These are phyloP conservation scores for Macropus fuliginosus DNA, from an alignment of 2,797 vertebrate species.

Conservation along the genomic window DNA sequence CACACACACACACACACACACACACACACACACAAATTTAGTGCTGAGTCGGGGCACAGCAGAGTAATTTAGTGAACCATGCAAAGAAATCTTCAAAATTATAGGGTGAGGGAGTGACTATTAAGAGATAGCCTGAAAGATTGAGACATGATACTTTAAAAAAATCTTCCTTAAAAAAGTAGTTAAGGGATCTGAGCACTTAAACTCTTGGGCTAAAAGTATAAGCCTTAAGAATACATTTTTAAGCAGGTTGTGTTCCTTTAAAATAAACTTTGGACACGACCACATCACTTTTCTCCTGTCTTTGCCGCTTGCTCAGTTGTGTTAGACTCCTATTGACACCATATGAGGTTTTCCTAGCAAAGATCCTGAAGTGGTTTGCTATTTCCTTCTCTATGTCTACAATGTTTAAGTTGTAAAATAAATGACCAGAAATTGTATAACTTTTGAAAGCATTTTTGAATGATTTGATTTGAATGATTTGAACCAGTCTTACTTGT, in stretches of 20 bases:
- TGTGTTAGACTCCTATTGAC: background rate
- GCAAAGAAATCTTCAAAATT: conserved; percentile 26
- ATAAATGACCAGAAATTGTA: background rate
- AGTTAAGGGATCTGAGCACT: background rate
- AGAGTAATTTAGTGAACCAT: conserved; percentile 26
- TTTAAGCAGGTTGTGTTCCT: conserved; percentile 3
- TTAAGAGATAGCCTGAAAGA: background rate
- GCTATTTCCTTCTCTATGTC: background rate
- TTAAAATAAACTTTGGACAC: conserved; percentile 23
- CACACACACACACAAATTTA: background rate
- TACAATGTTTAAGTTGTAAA: background rate
- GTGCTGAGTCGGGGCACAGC: background rate
- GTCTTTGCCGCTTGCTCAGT: conserved; percentile 9
- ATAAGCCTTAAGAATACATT: background rate
- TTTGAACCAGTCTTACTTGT: background rate
- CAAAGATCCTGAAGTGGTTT: background rate
- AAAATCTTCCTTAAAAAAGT: background rate
- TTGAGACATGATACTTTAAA: background rate
- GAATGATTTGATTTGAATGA: background rate
- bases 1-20: background rate
- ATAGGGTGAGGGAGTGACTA: background rate
- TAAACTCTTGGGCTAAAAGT: background rate
- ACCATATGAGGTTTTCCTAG: background rate
- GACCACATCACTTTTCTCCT: background rate
- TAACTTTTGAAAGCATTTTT: background rate